Evolutionary conservation across 2,888 invertebrate species (phyloP).

Genomic region (Meghimatium bilineatum): DNA sequence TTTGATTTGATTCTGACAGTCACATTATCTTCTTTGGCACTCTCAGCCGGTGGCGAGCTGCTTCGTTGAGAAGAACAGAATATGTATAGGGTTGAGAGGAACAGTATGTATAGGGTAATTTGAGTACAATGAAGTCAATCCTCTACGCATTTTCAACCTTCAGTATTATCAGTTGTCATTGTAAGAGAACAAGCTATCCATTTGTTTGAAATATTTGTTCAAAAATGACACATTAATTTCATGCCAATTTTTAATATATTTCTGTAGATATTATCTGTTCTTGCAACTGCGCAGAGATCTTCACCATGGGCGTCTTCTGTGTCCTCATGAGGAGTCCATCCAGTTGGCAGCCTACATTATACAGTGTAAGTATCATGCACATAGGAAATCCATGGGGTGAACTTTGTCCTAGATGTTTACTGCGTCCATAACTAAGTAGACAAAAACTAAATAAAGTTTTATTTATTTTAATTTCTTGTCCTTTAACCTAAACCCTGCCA

Average conservation of each 20-base stretch:
- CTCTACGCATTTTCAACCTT: background rate
- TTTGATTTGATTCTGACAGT: too few species aligned
- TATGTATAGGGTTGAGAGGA: too few species aligned
- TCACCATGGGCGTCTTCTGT: constrained; percentile 94
- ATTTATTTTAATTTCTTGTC: too few species aligned
- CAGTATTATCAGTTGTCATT: background rate
- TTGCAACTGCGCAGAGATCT: constrained; percentile 95
- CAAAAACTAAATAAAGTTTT: too few species aligned
- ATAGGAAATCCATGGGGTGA: background rate
- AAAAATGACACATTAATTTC: background rate
- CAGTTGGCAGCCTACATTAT: constrained; percentile 93
- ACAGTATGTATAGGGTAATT: too few species aligned
- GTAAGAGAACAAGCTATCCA: background rate
- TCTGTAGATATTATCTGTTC: constrained; percentile 89
- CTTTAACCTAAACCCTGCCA: too few species aligned
- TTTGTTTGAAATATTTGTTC: background rate
- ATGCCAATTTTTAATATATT: background rate
- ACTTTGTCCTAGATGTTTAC: background rate
- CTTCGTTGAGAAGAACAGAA: too few species aligned
- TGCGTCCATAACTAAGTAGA: too few species aligned
- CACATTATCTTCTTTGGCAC: too few species aligned
- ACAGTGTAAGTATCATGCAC: constrained; percentile 84
- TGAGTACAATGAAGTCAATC: too few species aligned
- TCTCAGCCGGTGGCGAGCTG: too few species aligned
- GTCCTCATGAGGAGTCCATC: constrained; percentile 86